phyloP scores from a whole-genome alignment of 2,113 vertebrate species.

The Onychostruthus taczanowskii region DNA sequence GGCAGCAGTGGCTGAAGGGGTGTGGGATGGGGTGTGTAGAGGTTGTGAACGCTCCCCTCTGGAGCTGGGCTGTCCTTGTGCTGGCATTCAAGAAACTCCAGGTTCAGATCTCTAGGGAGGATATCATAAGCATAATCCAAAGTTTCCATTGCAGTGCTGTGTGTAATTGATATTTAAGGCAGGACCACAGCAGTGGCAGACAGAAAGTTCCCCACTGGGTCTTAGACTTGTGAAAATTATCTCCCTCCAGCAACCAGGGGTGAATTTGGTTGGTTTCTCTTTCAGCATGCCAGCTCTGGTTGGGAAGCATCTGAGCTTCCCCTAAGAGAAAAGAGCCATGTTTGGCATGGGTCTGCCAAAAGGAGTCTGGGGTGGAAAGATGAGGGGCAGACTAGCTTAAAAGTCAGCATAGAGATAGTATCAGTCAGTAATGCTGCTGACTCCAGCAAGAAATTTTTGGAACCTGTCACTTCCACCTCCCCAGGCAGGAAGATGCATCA shows the following conservation, averaged over 20 bases:
- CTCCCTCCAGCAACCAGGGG: neutral
- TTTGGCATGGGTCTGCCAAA: neutral
- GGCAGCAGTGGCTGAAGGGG: neutral
- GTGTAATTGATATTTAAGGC: neutral
- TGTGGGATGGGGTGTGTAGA: rapidly evolving
- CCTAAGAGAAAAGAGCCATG: neutral
- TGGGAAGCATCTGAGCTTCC: neutral
- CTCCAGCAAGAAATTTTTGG: neutral
- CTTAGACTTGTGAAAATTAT: neutral
- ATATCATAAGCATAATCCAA: neutral
- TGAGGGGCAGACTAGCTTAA: neutral
- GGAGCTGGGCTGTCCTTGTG: neutral
- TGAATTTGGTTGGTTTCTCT: neutral
- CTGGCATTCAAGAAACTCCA: neutral
- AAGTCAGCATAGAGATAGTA: neutral
- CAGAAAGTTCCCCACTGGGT: neutral
- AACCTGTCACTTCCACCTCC: neutral
- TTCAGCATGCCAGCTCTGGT: neutral
- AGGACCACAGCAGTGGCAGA: neutral
- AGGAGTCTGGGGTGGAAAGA: neutral
- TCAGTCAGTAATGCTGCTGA: neutral
- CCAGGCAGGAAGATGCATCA: neutral
- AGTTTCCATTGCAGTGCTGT: neutral
- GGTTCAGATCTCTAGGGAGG: neutral
- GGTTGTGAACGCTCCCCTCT: neutral